Evolutionary conservation across 2,113 vertebrate genomes (phyloP).

Genomic region (Pteropus alecto): DNA sequence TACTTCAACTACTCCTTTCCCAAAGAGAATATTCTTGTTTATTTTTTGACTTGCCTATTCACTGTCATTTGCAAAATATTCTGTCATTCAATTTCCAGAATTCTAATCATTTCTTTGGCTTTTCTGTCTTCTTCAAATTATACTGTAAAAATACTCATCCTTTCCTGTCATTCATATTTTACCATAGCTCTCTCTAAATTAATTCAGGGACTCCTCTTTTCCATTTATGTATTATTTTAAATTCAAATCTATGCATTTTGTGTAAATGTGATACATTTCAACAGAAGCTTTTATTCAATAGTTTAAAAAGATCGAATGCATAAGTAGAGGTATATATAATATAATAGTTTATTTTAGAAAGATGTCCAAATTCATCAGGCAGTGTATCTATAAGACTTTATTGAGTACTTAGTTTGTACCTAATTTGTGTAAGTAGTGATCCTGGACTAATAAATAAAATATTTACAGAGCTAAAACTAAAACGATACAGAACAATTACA

Average conservation of each 20-base stretch:
- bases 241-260: slow-evolving; percentile 47
- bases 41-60: background rate
- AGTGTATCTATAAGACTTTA: background rate
- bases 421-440: background rate
- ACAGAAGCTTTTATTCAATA: slow-evolving; percentile 44
- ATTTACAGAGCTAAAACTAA: background rate
- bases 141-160: background rate
- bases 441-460: background rate
- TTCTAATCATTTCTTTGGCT: slow-evolving; percentile 35
- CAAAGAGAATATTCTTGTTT: slow-evolving; percentile 6
- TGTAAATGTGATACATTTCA: slow-evolving; percentile 57
- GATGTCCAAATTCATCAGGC: background rate
- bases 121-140: slow-evolving; percentile 29
- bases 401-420: background rate
- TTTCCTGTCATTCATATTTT: slow-evolving; percentile 34
- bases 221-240: slow-evolving; percentile 17
- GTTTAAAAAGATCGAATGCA: background rate
- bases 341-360: background rate
- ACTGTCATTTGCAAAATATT: slow-evolving; percentile 25
- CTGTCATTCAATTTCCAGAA: slow-evolving; percentile 40
- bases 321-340: background rate
- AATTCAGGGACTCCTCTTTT: background rate
- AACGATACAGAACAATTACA: background rate
- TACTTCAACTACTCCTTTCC: background rate
- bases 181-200: background rate